phyloP scores from a whole-genome alignment of 2,797 vertebrate species.

The Thunnus albacares region DNA sequence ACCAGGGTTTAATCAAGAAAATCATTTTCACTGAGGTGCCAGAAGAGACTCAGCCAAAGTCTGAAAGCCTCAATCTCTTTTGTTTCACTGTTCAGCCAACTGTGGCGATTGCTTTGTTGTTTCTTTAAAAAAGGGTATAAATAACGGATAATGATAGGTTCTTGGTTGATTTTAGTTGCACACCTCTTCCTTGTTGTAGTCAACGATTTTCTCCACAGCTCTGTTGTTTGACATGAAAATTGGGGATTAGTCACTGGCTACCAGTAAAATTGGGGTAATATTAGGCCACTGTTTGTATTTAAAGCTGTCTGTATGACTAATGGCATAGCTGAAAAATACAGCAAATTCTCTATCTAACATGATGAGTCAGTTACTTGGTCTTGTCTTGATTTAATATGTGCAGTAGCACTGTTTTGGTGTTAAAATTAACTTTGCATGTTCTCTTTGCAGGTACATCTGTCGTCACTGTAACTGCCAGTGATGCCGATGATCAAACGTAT shows the following conservation, averaged over 20 bases:
- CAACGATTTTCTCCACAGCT: constrained; percentile 2
- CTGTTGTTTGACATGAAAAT: constrained; percentile 28
- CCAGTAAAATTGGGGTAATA: constrained; percentile 17
- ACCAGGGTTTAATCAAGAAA: constrained; percentile 38
- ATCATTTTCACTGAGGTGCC: constrained; percentile 21
- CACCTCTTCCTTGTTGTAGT: background rate
- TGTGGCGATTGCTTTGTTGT: background rate
- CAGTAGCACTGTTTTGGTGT: background rate
- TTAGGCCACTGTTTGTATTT: constrained; percentile 16
- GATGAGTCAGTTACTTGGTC: constrained; percentile 1
- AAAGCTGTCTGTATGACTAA: constrained; percentile 5
- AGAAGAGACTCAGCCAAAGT: background rate
- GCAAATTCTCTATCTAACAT: background rate
- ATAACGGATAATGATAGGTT: background rate
- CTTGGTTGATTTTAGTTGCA: constrained; percentile 10
- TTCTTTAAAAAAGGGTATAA: background rate
- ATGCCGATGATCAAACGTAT: constrained; percentile 95
- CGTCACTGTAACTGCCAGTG: constrained; percentile 92
- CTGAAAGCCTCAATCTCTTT: constrained; percentile 1
- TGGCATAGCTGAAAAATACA: constrained; percentile 13
- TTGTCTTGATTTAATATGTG: background rate
- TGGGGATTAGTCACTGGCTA: constrained; percentile 17
- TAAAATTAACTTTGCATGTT: constrained; percentile 35
- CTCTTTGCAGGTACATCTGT: constrained; percentile 91
- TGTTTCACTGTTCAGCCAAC: background rate